Evolutionary conservation across 2,888 invertebrate genomes (phyloP), one percentile per base, ranked within the genome.

Genomic region (Cylindroiulus punctatus): DNA sequence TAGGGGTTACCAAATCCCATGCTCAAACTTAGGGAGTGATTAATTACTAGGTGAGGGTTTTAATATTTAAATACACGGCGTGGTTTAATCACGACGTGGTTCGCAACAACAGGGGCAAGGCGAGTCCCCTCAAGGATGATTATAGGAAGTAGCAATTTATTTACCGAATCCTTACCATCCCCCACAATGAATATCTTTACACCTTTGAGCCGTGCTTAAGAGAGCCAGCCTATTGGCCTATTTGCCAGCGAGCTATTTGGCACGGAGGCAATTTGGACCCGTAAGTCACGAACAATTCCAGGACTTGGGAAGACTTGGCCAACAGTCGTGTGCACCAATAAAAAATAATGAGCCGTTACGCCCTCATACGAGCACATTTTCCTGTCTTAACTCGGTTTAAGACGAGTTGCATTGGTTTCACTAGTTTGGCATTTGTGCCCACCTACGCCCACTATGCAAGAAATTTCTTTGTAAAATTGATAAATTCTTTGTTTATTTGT

Each of bases 1-100:
- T 76, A 76, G 76, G 22, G 76, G 26, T 30, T 76, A 76, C 76
- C 30, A 30, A 76, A 76, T 76, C 76, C 76, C 76, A 76, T 26
- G 22, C 22, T 30, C 12, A 76, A 76, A 76, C 76, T 30, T 76
- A 65, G 65, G 26, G 65, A 65, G 26, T 65, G 76, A 76, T 76
- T 76, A 76, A 76, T 76, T 76, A 76, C 76, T 12, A 76, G 76
- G 76, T 76, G 14, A 30, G 26, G 30, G 76, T 76, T 26, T 26
- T 76, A 76, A 76, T 76, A 76, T 76, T 76, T 76, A 30, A 76
- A 76, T 76, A 76, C 76, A 76, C 22, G 0, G 14, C 10, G 30
- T 30, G 76, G 30, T 76, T 76, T 76, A 76, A 76, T 76, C 76
- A 30, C 76, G 76, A 26, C 30, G 30, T 22, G 76, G 76, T 26